Evolutionary conservation across 2,888 invertebrate species (phyloP).

Genomic region (Athalia rosae): DNA sequence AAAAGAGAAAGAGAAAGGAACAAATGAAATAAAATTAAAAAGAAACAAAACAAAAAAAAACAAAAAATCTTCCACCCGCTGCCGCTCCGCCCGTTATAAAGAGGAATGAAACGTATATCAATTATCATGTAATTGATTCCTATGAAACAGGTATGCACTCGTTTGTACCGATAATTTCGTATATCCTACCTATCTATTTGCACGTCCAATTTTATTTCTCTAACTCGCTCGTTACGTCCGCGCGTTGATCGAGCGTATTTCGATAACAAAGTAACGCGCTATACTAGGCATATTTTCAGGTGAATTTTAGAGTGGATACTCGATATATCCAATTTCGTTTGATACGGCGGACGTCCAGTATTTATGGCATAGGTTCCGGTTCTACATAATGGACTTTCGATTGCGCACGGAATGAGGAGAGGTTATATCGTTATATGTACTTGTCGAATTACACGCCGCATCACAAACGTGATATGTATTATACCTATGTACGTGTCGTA

Average conservation of each 20-base stretch:
- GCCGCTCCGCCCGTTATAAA: too few relatives aligned
- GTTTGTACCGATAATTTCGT: neutral
- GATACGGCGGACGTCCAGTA: slow-evolving; percentile 26
- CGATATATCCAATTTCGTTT: slow-evolving; percentile 23
- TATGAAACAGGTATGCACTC: neutral
- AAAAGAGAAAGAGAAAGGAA: neutral
- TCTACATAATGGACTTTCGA: neutral
- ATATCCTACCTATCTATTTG: too few relatives aligned
- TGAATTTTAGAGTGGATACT: slow-evolving; percentile 37
- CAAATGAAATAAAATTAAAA: too few relatives aligned
- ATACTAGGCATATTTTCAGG: neutral
- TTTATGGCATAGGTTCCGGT: too few relatives aligned
- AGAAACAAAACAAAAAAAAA: neutral
- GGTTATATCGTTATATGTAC: neutral
- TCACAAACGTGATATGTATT: neutral
- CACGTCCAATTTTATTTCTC: too few relatives aligned
- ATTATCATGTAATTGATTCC: slow-evolving; percentile 15
- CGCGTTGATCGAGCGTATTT: slow-evolving; percentile 10
- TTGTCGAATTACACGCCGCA: slow-evolving; percentile 18
- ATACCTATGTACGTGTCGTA: slow-evolving; percentile 1
- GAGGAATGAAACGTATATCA: slow-evolving; percentile 14
- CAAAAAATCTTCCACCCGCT: neutral
- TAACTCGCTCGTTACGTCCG: neutral
- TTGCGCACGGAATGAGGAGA: slow-evolving; percentile 12
- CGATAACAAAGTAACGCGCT: neutral